phyloP scores from a whole-genome alignment of 2,888 invertebrate genomes.

The Bellardia bayeri region DNA sequence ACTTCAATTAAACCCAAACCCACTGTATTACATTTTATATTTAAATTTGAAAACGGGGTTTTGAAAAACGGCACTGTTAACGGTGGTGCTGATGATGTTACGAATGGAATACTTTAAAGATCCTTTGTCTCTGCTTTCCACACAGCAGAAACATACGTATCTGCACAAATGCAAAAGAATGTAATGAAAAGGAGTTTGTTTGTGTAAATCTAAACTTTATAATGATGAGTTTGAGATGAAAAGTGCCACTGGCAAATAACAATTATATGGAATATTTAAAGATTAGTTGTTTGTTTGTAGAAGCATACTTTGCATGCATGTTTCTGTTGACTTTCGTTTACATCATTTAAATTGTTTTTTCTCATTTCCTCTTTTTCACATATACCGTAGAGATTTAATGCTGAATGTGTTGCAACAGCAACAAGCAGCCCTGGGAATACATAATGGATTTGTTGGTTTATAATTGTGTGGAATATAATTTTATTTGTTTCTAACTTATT shows the following conservation, averaged over 20 bases:
- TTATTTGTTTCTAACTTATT: constrained; percentile 63
- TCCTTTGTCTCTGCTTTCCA: constrained; percentile 1
- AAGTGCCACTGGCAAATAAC: constrained; percentile 67
- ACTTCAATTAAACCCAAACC: neutral
- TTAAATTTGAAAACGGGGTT: constrained; percentile 23
- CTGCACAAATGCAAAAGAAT: neutral
- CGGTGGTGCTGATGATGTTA: neutral
- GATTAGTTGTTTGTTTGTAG: constrained; percentile 50
- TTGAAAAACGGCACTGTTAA: constrained; percentile 1
- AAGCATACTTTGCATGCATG: neutral
- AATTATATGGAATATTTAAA: constrained; percentile 68
- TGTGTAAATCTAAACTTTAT: constrained; percentile 17
- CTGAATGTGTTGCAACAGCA: neutral
- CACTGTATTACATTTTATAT: constrained; percentile 21
- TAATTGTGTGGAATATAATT: constrained; percentile 57
- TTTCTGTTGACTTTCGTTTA: constrained; percentile 13
- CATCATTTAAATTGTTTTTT: neutral
- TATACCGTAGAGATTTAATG: neutral
- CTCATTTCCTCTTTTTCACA: constrained; percentile 2
- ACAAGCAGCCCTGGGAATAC: constrained; percentile 17
- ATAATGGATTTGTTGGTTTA: constrained; percentile 60
- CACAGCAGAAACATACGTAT: neutral
- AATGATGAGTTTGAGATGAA: constrained; percentile 63
- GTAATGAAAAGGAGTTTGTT: neutral
- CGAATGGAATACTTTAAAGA: constrained; percentile 39